Evolutionary conservation across 2,888 invertebrate species (phyloP), one percentile per base, ranked within the genome.

Genomic region (Digitonthophagus gazella): DNA sequence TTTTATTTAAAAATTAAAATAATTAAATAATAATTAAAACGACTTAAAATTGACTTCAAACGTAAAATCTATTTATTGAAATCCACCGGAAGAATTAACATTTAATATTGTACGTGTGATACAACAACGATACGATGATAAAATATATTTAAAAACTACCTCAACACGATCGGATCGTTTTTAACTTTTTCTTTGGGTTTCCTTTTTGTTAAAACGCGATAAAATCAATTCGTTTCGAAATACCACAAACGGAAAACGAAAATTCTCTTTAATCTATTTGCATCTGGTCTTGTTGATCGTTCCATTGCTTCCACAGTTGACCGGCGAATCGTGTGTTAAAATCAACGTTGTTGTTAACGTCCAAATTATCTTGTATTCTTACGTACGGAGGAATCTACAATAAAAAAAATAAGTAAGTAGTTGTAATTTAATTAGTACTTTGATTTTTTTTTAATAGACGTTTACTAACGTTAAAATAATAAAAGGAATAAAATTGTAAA

Each of bases 271-370:
- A 67, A 15, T 67, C 67, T 15, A 67, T 4, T 28, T 57, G 58
- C 54, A 67, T 58, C 58, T 67, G 67, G 22, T 67, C 67, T 22
- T 14, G 19, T 6, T 28, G 57, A 2, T 20, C 44, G 58, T 66
- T 58, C 67, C 67, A 67, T 58, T 67, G 58, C n/a, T 67, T 65
- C 65, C 65, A 65, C 4, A 15, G 65, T 55, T 65, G 65, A n/a
- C 19, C 55, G 15, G 65, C 65, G 54, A 28, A 58, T 58, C 28
- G 5, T 14, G 61, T 58, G 20, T 58, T 20, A 28, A 54, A 55
- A 44, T 44, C 28, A 8, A 44, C 11, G n/a, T 55, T 55, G n/a
- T n/a, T 44, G 15, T 44, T 22, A 16, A 15, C 54, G 4, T 16
- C 20, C 16, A 67, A 58, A 28, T 67, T 67, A 11, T 67, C 67